A percentile compares a stretch with the other conserved stretches of the same genome.
Evolutionary conservation across 2,888 invertebrate genomes (phyloP).

Genomic region (Liopterus haemorrhoidalis): DNA sequence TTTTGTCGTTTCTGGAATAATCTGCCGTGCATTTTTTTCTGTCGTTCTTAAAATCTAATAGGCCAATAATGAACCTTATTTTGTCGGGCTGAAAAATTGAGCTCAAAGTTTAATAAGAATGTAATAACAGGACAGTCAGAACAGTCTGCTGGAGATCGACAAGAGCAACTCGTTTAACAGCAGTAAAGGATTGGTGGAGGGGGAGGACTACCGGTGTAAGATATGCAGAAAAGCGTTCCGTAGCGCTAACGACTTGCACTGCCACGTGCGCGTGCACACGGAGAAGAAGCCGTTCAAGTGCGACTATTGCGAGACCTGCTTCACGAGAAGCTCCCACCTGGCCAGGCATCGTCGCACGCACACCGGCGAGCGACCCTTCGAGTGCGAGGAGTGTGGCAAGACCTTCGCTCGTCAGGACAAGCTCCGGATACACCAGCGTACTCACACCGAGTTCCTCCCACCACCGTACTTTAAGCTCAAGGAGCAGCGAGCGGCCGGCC

Average conservation of each 20-base stretch:
- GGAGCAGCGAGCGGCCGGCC: conserved; percentile 2
- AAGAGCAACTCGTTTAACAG: too few relatives aligned
- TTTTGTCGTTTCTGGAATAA: too few relatives aligned
- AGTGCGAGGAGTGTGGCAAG: conserved; percentile 27
- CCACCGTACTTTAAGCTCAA: conserved; percentile 18
- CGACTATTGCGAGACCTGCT: conserved; percentile 40
- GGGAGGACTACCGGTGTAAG: conserved; percentile 24
- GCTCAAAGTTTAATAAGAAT: too few relatives aligned
- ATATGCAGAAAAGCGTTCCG: conserved; percentile 28
- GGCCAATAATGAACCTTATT: too few relatives aligned
- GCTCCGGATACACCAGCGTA: conserved; percentile 27
- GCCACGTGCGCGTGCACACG: conserved; percentile 28
- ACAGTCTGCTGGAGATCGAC: too few relatives aligned
- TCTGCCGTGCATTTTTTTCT: too few relatives aligned
- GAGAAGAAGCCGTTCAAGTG: conserved; percentile 31
- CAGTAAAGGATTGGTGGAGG: too few relatives aligned
- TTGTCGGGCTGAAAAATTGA: too few relatives aligned
- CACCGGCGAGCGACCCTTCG: conserved; percentile 28
- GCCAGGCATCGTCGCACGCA: conserved; percentile 55
- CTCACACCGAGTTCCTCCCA: conserved; percentile 29
- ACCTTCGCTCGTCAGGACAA: conserved; percentile 29
- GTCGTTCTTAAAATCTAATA: too few relatives aligned
- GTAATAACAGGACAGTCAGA: too few relatives aligned
- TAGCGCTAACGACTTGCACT: conserved; percentile 26
- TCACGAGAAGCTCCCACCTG: conserved; percentile 58